These are phyloP conservation scores for Pinctada fucata DNA, from an alignment of 2,888 invertebrate species.

Conservation along the genomic window DNA sequence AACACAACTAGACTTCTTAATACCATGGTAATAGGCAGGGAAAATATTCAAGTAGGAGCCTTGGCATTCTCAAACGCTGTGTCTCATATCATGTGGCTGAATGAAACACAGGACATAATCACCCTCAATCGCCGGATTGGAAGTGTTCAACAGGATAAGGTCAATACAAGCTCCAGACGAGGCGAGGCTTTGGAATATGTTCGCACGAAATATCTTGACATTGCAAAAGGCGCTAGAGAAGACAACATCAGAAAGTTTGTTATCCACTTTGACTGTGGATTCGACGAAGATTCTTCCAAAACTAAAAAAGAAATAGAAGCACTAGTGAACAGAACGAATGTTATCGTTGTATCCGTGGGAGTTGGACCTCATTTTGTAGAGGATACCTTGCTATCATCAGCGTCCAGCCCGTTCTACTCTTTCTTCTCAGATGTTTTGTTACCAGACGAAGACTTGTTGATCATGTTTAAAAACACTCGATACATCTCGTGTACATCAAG, in stretches of 20 bases:
- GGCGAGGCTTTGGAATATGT: conserved; percentile 8
- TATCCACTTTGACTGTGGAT: conserved; percentile 7
- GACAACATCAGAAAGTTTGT: conserved; percentile 8
- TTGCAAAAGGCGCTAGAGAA: background rate
- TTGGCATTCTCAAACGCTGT: background rate
- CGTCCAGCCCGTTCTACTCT: conserved; percentile 19
- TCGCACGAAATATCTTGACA: background rate
- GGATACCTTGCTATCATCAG: background rate
- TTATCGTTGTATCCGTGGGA: conserved; percentile 5
- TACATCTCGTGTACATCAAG: background rate
- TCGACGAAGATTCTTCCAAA: conserved; percentile 5
- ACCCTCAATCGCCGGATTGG: background rate
- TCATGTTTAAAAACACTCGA: background rate
- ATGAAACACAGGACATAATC: conserved; percentile 13
- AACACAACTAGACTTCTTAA: background rate
- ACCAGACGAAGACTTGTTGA: background rate
- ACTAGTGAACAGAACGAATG: background rate
- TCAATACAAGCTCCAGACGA: background rate
- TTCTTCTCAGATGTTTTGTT: conserved; percentile 5
- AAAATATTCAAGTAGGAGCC: conserved; percentile 5
- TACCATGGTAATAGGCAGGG: background rate
- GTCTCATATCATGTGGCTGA: background rate
- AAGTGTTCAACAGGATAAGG: background rate
- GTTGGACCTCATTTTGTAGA: conserved; percentile 6
- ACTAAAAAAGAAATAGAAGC: background rate